A percentile compares a stretch with the other conserved stretches of the same genome.
These are phyloP conservation scores for Stenoptilia bipunctidactyla DNA, from an alignment of 2,888 invertebrate species.

Conservation along the genomic window DNA sequence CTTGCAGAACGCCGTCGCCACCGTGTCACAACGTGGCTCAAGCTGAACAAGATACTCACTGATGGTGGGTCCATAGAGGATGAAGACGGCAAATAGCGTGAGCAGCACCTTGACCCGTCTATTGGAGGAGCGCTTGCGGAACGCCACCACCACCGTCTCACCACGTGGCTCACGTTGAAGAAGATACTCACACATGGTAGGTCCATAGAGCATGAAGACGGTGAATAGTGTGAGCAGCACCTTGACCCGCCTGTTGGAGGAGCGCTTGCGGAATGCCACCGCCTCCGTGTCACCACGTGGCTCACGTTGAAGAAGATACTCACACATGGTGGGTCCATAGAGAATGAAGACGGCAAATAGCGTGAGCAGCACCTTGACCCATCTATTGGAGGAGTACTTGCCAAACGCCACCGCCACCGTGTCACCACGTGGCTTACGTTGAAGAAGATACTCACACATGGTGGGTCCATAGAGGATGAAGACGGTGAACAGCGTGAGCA, in stretches of 20 bases:
- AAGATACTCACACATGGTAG: too few relatives aligned
- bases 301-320: too few relatives aligned
- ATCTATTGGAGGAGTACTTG: constrained; percentile 37
- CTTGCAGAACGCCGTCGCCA: constrained; percentile 54
- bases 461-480: constrained; percentile 14
- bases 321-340: too few relatives aligned
- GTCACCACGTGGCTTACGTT: too few relatives aligned
- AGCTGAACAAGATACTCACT: constrained; percentile 73
- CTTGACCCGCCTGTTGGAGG: constrained; percentile 38
- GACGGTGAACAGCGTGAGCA: constrained; percentile 30
- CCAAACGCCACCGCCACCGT: constrained; percentile 63
- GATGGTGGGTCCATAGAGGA: constrained; percentile 62
- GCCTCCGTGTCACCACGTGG: too few relatives aligned
- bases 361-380: constrained; percentile 51
- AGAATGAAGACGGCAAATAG: constrained; percentile 55
- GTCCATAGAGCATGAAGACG: too few relatives aligned
- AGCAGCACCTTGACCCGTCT: constrained; percentile 48
- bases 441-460: constrained; percentile 57
- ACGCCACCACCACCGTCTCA: constrained; percentile 62
- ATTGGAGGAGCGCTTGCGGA: constrained; percentile 40
- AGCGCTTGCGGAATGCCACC: constrained; percentile 54
- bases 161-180: constrained; percentile 78
- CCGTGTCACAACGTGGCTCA: constrained; percentile 73
- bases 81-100: constrained; percentile 59
- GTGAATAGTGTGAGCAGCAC: constrained; percentile 57